A percentile compares a stretch with the other conserved stretches of the same genome.
Evolutionary conservation across 2,797 vertebrate species (phyloP).

Genomic region (Sebastes steindachneri): DNA sequence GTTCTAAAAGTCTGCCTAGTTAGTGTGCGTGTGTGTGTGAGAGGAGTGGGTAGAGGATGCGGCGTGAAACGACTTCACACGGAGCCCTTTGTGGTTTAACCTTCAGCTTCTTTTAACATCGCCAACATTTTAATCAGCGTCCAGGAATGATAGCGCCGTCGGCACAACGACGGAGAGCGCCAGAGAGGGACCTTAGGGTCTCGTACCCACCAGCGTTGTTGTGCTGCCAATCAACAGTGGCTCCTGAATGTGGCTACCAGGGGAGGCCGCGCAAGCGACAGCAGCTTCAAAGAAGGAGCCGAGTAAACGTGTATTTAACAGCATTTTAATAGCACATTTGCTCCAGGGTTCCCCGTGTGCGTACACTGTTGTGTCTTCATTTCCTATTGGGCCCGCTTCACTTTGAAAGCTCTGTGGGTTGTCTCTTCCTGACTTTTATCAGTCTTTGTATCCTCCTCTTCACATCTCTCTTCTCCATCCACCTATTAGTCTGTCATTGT

Average conservation of each 20-base stretch:
- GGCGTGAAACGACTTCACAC: slow-evolving; percentile 48
- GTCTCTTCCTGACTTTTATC: slow-evolving; percentile 10
- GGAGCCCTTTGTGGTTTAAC: slow-evolving; percentile 72
- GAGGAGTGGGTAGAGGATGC: not conserved
- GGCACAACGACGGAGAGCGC: slow-evolving; percentile 68
- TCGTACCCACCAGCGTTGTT: slow-evolving; percentile 53
- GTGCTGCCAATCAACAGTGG: slow-evolving; percentile 63
- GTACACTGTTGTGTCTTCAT: slow-evolving; percentile 23
- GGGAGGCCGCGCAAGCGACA: slow-evolving; percentile 42
- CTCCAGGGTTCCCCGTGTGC: slow-evolving; percentile 40
- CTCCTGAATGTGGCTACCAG: slow-evolving; percentile 34
- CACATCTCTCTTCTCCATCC: slow-evolving; percentile 33
- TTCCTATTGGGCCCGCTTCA: slow-evolving; percentile 5
- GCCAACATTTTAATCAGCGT: slow-evolving; percentile 79
- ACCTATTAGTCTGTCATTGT: slow-evolving; percentile 48
- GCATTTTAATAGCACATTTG: slow-evolving; percentile 60
- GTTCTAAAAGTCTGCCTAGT: slow-evolving; percentile 3
- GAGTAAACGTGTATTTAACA: slow-evolving; percentile 59
- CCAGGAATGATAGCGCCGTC: slow-evolving; percentile 64
- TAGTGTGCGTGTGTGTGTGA: not conserved
- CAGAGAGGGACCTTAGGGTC: slow-evolving; percentile 59
- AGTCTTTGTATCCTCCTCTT: slow-evolving; percentile 24
- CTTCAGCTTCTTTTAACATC: slow-evolving; percentile 78
- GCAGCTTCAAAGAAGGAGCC: slow-evolving; percentile 35
- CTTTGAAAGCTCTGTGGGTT: slow-evolving; percentile 18